Evolutionary conservation across 92 coral and sea anemone species (phyloP), one percentile per base, ranked within the genome.

Genomic region (Ricordea florida): DNA sequence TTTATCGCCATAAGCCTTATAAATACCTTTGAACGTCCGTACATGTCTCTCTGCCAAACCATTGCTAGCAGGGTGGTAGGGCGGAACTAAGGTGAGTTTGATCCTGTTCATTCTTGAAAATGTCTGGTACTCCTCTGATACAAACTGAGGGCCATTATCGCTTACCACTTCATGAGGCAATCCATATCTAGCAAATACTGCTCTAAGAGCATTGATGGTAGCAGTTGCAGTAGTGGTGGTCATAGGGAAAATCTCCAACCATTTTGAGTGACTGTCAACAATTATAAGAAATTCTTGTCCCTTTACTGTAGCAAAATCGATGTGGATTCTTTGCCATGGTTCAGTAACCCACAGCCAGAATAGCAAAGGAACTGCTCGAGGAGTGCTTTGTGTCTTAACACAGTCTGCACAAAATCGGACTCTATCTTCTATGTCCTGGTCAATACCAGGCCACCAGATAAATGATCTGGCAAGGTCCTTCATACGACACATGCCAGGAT

Each of bases 1-100:
- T 21, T 20, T 47, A 35, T 79, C 52, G 24, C 72, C 48, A 45
- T 50, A 43, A 73, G 20, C 59, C 24, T 79, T 67, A 55, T 60
- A 44, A 72, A 69, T 53, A 40, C 60, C 74, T 49, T 72, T 72
- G 65, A 72, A 72, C 24, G 68, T 60, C 75, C 69, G 60, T 14
- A 81, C 87, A 81, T 72, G 69, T 42, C 81, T 62, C 79, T 81
- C 81, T 4, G 87, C 87, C 87, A 72, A 57, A 60, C 87, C 81
- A 61, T 73, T 72, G 48, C 58, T 58, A 10, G 81, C 81, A 31
- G 81, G 81, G 57, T 72, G 87, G 37, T 66, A 79, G 21, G 76
- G 71, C 2, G 87, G 75, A 34, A 66, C 65, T 32, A 70, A 49
- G 23, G 87, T 81, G 38, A 43, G 76, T 45, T 66, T 56, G 78